phyloP scores from a whole-genome alignment of 2,888 invertebrate species.

The Mesodorylaimus sp. region DNA sequence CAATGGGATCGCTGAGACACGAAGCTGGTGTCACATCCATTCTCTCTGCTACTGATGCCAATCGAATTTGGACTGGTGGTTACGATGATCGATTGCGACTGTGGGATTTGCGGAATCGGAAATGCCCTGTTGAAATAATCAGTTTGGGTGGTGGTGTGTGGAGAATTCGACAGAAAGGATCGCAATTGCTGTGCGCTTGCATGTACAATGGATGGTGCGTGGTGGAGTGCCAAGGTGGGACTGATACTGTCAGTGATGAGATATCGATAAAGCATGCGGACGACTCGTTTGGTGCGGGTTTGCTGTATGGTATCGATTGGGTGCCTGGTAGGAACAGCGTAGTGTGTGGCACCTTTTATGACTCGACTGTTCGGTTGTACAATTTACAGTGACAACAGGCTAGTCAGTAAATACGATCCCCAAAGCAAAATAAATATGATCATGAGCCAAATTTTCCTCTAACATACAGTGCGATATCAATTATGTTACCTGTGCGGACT shows the following conservation, averaged over 20 bases:
- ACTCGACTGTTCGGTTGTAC: not conserved
- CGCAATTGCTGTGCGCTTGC: not conserved
- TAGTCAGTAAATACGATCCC: too few relatives aligned
- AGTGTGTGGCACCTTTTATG: not conserved
- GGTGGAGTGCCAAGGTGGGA: too few relatives aligned
- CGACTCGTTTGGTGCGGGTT: not conserved
- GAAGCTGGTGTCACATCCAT: not conserved
- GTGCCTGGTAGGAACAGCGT: not conserved
- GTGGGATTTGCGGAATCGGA: not conserved
- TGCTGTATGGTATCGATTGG: not conserved
- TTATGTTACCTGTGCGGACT: too few relatives aligned
- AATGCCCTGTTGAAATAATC: not conserved
- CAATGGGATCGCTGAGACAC: too few relatives aligned
- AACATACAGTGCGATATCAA: too few relatives aligned
- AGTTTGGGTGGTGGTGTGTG: not conserved
- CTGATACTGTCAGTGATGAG: not conserved
- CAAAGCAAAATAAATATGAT: too few relatives aligned
- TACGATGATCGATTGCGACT: not conserved
- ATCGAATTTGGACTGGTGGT: not conserved
- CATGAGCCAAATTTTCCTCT: too few relatives aligned
- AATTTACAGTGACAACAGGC: too few relatives aligned
- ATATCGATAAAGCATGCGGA: not conserved
- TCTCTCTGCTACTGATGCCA: not conserved
- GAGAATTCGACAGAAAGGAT: not conserved
- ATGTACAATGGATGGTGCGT: slow-evolving; percentile 1